Conservation (phyloP, 2,888 invertebrate genomes). For the Tanytarsus gracilentus region DNA sequence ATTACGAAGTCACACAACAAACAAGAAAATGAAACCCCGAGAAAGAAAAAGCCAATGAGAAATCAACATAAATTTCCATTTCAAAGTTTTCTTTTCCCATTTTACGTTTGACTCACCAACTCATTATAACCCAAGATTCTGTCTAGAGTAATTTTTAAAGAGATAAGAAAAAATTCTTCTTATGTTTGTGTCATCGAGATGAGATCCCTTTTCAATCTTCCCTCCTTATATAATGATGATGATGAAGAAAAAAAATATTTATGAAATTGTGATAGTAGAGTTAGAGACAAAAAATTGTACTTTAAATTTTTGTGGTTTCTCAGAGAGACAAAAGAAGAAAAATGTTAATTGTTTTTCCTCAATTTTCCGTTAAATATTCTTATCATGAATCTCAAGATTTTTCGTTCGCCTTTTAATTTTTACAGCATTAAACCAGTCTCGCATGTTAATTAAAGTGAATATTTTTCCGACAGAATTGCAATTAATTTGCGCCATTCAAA, state of each 20-base stretch:
- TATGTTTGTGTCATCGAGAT: no score
- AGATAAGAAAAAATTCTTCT: no score
- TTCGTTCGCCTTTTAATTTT: conserved; percentile 14
- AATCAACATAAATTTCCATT: conserved; percentile 25
- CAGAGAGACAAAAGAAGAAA: conserved; percentile 2
- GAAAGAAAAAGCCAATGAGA: conserved; percentile 15
- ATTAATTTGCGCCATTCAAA: conserved; percentile 25
- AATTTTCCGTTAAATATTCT: conserved; percentile 16
- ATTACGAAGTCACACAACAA: conserved; percentile 16
- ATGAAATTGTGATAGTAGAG: conserved; percentile 25
- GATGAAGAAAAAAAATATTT: not conserved
- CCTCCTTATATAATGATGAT: conserved; percentile 3
- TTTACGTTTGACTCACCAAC: not conserved
- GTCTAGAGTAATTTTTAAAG: no score
- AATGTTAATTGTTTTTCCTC: conserved; percentile 20
- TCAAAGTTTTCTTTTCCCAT: not conserved
- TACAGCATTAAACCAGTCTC: conserved; percentile 5
- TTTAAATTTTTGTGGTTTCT: not conserved
- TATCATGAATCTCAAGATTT: conserved; percentile 20
- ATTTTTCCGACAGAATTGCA: not conserved
- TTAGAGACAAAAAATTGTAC: conserved; percentile 4
- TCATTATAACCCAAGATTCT: no score
- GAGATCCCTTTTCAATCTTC: conserved; percentile 22
- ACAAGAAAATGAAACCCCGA: not conserved
- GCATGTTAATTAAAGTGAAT: conserved; percentile 22